A percentile compares a stretch with the other conserved stretches of the same genome.
Conservation (phyloP, 2,113 vertebrate genomes). For the Megatriorchis doriae region DNA sequence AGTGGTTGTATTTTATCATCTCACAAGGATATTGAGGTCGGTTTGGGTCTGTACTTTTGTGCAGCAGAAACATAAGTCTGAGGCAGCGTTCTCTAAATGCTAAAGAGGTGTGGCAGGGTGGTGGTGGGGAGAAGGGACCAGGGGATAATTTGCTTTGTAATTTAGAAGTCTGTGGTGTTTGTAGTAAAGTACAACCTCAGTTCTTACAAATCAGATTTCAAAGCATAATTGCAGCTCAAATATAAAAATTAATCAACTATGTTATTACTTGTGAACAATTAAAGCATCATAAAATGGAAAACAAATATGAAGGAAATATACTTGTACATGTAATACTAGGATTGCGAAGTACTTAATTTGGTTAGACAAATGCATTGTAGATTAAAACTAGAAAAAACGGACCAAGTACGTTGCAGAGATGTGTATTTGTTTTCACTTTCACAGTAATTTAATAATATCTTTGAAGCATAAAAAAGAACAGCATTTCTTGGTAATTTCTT, state of each 20-base stretch:
- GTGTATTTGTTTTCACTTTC: not conserved
- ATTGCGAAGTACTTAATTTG: not conserved
- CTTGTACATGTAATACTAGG: not conserved
- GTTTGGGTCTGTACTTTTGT: not conserved
- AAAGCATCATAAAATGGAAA: slow-evolving; percentile 17
- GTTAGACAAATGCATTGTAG: slow-evolving; percentile 4
- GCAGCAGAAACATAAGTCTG: not conserved
- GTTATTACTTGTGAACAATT: slow-evolving; percentile 54
- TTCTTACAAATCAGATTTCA: slow-evolving; percentile 47
- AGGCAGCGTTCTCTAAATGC: not conserved
- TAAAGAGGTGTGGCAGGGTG: not conserved
- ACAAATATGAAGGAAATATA: not conserved
- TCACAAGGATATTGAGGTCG: not conserved
- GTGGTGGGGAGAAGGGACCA: not conserved
- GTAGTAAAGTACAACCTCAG: not conserved
- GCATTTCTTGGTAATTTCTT: not conserved
- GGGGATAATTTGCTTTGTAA: not conserved
- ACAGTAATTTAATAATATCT: not conserved
- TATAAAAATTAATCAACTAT: slow-evolving; percentile 45
- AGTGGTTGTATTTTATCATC: not conserved
- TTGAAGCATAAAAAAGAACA: not conserved
- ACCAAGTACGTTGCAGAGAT: not conserved
- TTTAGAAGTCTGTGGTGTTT: not conserved
- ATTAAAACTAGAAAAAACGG: slow-evolving; percentile 4
- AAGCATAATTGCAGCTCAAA: slow-evolving; percentile 39